Evolutionary conservation across 2,888 invertebrate genomes (phyloP).

Genomic region (Zelleria hepariella): DNA sequence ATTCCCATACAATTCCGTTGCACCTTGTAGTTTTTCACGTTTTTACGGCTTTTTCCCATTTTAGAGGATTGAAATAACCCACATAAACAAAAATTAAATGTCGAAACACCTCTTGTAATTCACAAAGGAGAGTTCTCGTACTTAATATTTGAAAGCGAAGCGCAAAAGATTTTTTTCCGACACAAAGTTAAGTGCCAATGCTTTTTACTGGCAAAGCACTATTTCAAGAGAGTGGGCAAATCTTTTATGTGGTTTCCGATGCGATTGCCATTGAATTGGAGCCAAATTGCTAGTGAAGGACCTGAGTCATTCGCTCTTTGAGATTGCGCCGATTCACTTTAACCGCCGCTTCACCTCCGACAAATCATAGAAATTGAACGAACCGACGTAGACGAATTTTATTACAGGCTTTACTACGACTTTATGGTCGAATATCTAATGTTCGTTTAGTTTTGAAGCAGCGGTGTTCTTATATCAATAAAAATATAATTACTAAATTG

Average conservation of each 20-base stretch:
- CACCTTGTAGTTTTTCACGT: too few species aligned
- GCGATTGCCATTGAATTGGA: conserved; percentile 48
- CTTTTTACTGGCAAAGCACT: conserved; percentile 4
- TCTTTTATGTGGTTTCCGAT: conserved; percentile 57
- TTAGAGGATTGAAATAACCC: too few species aligned
- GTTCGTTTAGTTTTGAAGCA: too few species aligned
- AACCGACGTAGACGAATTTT: not conserved
- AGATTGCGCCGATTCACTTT: conserved; percentile 49
- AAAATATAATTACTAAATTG: too few species aligned
- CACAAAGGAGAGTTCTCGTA: not conserved
- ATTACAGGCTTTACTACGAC: not conserved
- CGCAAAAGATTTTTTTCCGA: not conserved
- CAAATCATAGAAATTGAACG: not conserved
- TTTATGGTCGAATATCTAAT: too few species aligned
- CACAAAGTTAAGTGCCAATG: conserved; percentile 5
- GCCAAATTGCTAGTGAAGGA: conserved; percentile 55
- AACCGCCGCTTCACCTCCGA: not conserved
- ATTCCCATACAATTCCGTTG: too few species aligned
- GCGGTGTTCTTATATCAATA: too few species aligned
- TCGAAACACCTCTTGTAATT: too few species aligned
- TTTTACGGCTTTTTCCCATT: too few species aligned
- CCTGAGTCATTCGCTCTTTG: conserved; percentile 45
- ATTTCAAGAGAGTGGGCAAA: conserved; percentile 28
- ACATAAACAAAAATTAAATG: too few species aligned
- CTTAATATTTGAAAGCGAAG: not conserved